Evolutionary conservation across 2,113 vertebrate genomes (phyloP).

Genomic region (Atrichornis clamosus): DNA sequence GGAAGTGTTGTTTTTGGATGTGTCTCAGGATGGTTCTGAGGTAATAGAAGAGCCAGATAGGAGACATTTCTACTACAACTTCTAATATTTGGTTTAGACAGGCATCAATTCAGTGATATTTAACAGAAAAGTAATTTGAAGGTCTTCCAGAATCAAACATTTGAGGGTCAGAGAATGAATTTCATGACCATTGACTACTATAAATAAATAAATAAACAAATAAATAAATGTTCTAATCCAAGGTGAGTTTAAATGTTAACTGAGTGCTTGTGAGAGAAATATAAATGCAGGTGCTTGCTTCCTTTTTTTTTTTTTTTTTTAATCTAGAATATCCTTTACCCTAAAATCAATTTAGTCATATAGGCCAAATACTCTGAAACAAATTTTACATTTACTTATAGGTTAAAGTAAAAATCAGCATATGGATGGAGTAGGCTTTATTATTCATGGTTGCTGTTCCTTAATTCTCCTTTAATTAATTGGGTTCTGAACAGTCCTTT

Average conservation of each 20-base stretch:
- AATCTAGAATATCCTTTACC: not conserved
- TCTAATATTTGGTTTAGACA: not conserved
- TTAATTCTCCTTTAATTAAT: not conserved
- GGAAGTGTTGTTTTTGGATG: rapidly evolving
- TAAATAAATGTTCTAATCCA: not conserved
- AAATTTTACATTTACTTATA: not conserved
- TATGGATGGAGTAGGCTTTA: not conserved
- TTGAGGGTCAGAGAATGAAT: not conserved
- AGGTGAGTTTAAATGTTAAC: not conserved
- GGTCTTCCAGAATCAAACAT: not conserved
- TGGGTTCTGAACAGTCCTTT: not conserved
- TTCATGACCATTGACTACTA: not conserved
- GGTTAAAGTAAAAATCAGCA: not conserved
- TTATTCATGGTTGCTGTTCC: not conserved
- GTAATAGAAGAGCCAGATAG: not conserved
- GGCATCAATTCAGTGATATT: not conserved
- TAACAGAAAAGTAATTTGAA: not conserved
- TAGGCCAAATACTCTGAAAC: not conserved
- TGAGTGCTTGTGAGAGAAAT: not conserved
- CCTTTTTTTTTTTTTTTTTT: not conserved
- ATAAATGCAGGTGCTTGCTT: rapidly evolving
- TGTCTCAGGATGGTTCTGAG: not conserved
- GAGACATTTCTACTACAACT: not conserved
- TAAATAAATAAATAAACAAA: not conserved
- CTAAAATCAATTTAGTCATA: not conserved